Conservation (phyloP, 2,888 invertebrate genomes). For the Drosophila ezoana region DNA sequence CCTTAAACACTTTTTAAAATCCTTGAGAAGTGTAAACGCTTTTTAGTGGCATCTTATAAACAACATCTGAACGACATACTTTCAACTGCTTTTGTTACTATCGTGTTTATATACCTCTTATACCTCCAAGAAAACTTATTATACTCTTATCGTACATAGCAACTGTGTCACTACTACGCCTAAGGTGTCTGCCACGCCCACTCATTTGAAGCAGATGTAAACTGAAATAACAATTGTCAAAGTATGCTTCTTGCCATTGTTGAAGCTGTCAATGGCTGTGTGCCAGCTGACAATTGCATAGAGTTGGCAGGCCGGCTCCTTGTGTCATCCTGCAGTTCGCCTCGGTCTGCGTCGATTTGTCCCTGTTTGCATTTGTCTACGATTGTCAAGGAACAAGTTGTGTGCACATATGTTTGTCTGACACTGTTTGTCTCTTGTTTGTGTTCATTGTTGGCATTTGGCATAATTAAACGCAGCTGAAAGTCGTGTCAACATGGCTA, state of each 20-base stretch:
- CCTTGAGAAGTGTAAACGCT: no score
- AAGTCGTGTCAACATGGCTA: constrained; percentile 61
- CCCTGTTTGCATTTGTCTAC: constrained; percentile 50
- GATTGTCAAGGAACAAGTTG: constrained; percentile 47
- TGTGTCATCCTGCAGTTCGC: constrained; percentile 3
- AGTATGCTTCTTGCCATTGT: constrained; percentile 56
- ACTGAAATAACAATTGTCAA: constrained; percentile 71
- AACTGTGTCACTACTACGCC: constrained; percentile 11
- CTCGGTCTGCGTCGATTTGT: constrained; percentile 8
- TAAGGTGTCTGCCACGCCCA: constrained; percentile 33
- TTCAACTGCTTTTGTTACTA: no score
- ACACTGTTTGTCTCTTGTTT: constrained; percentile 46
- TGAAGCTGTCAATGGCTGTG: constrained; percentile 61
- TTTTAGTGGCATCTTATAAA: no score
- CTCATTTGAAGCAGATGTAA: constrained; percentile 57
- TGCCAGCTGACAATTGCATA: constrained; percentile 64
- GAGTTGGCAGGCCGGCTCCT: constrained; percentile 27
- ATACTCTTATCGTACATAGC: neutral
- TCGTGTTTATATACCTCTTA: no score
- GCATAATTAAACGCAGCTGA: constrained; percentile 73
- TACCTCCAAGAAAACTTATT: no score
- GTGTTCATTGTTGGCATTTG: constrained; percentile 70
- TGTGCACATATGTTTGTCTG: constrained; percentile 35
- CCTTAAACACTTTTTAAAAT: no score
- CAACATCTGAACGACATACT: no score